These are phyloP conservation scores for Tangachromis dhanisi DNA, from an alignment of 2,113 vertebrate genomes.

Conservation along the genomic window DNA sequence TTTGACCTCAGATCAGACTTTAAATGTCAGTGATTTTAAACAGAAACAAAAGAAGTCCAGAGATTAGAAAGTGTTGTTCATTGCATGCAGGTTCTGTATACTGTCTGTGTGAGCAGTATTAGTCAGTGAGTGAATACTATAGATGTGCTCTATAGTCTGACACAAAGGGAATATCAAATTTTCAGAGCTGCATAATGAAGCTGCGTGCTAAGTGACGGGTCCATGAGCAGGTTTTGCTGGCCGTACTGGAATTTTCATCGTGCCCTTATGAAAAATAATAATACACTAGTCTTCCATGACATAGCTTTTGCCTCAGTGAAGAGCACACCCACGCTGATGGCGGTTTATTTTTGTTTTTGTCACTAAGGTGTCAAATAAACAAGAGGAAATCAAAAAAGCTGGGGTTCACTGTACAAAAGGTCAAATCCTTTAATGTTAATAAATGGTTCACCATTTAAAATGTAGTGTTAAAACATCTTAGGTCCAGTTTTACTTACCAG, in stretches of 20 bases:
- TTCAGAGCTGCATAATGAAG: background rate
- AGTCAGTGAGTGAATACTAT: background rate
- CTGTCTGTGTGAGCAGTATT: background rate
- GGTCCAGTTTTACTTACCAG: background rate
- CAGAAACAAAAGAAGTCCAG: background rate
- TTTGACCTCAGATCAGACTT: background rate
- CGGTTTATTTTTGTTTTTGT: background rate
- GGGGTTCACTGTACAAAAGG: background rate
- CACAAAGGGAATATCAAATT: background rate
- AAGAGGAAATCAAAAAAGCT: background rate
- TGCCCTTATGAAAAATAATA: background rate
- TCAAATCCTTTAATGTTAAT: background rate
- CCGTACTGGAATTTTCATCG: conserved; percentile 4
- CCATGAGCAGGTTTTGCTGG: conserved; percentile 37
- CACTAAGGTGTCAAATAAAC: background rate
- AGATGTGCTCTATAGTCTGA: no score
- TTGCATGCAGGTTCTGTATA: background rate
- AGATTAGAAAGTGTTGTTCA: background rate
- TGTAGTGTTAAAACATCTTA: background rate
- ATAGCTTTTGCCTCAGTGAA: background rate
- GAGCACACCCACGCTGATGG: background rate
- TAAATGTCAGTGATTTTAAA: background rate
- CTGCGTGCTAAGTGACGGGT: background rate
- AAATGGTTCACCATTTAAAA: background rate
- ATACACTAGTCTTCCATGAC: background rate